A percentile compares a stretch with the other conserved stretches of the same genome.
Conservation (phyloP, 2,888 invertebrate genomes). For the Melikaiella ostensackeni region DNA sequence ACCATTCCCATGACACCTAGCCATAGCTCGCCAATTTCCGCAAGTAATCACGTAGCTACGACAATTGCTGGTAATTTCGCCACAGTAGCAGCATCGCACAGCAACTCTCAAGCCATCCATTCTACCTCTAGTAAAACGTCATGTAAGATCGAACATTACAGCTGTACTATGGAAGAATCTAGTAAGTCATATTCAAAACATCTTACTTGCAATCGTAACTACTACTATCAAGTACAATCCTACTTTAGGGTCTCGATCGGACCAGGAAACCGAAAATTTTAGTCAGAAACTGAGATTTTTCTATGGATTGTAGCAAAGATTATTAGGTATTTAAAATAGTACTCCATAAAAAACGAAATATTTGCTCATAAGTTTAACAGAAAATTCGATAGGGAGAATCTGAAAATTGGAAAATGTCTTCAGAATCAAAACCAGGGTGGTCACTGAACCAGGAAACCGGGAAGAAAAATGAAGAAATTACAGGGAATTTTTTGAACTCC, state of each 20-base stretch:
- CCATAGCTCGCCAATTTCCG: constrained; percentile 76
- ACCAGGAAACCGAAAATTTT: not conserved
- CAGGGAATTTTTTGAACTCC: too few species aligned
- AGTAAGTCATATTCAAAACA: constrained; percentile 10
- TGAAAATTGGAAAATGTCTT: too few species aligned
- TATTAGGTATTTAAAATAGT: too few species aligned
- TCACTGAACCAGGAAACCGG: too few species aligned
- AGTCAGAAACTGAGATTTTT: too few species aligned
- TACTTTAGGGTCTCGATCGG: not conserved
- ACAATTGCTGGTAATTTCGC: constrained; percentile 81
- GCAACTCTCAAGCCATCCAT: constrained; percentile 75
- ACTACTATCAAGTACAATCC: not conserved
- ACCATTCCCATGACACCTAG: constrained; percentile 81
- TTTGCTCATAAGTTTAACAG: too few species aligned
- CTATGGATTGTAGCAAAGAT: too few species aligned
- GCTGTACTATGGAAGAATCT: constrained; percentile 30
- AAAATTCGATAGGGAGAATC: too few species aligned
- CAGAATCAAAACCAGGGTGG: too few species aligned
- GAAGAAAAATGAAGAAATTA: too few species aligned
- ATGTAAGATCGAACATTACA: constrained; percentile 67
- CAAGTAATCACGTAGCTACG: constrained; percentile 74
- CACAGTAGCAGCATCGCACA: constrained; percentile 81
- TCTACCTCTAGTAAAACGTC: constrained; percentile 76
- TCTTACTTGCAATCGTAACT: not conserved
- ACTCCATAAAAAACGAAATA: too few species aligned